Percentiles rank a stretch among this genome's conserved stretches.
phyloP scores from a whole-genome alignment of 92 coral and sea anemone genomes.

The Siderastrea siderea region DNA sequence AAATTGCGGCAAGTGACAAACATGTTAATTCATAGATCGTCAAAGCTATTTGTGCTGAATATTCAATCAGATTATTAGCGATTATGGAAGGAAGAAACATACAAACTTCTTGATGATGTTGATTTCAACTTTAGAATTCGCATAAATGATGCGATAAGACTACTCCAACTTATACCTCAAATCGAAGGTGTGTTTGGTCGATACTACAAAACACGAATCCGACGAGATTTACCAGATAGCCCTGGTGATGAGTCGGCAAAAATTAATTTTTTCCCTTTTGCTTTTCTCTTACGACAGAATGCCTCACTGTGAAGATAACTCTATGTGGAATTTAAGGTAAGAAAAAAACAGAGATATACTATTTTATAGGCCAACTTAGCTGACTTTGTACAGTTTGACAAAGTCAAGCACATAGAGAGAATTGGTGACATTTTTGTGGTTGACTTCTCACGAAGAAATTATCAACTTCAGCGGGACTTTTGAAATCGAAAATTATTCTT shows the following conservation, averaged over 20 bases:
- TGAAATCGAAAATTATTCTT: not conserved
- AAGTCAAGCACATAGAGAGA: not conserved
- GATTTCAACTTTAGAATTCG: not conserved
- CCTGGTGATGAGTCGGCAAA: not conserved
- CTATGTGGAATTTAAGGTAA: slow-evolving; percentile 36
- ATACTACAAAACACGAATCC: not conserved
- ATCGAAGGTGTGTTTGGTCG: not conserved
- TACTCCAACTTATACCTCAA: not conserved
- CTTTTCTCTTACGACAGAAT: slow-evolving; percentile 18
- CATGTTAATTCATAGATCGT: not conserved
- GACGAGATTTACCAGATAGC: not conserved
- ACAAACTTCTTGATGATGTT: slow-evolving; percentile 1
- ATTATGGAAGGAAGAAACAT: not conserved
- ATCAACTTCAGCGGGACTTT: not conserved
- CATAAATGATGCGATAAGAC: not conserved
- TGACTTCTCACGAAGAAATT: not conserved
- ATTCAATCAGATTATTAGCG: slow-evolving; percentile 4
- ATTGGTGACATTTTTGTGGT: not conserved
- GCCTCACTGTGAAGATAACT: slow-evolving; percentile 12
- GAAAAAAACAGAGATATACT: not conserved
- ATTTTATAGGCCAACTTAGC: not conserved
- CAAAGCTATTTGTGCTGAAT: slow-evolving; percentile 3
- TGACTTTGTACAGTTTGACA: not conserved
- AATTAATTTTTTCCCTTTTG: not conserved
- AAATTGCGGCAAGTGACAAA: not conserved